Evolutionary conservation across 1,140 invertebrate genomes (phyloP), one percentile per base, ranked within the genome.

Genomic region (Epicauta chinensis): DNA sequence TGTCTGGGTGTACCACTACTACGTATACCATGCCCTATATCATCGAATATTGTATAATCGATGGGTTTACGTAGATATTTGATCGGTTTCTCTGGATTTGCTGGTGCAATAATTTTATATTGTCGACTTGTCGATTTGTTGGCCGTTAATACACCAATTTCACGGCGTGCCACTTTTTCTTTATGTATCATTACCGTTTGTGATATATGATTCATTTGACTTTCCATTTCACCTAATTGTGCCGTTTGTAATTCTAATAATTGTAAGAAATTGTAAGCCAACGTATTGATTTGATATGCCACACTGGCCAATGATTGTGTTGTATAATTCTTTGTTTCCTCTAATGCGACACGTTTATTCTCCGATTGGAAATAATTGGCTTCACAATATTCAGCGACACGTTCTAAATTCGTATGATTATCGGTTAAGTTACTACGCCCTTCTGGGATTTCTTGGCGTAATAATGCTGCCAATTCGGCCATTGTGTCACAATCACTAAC

Each of bases 171-270:
- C 2, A 98, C 93, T 74, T 98, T 98, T 72, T 99, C 97, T 68
- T 98, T 99, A 65, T 98, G 95, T 61, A 99, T 97, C 77, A 91
- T 89, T 5, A 98, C 94, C 47, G 93, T 95, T 76, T 97, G 93
- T 30, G 90, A 84, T 49, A 96, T 93, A 67, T 96, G 91, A 72
- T 94, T 93, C 81, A 96, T 92, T 70, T 96, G 89, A 56, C 89
- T 90, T 70, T 93, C 91, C 92, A 98, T 97, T 70, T 97, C 91
- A 16, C 84, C 85, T 11, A 99, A 73, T 67, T 97, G 93, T 48
- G 87, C 83, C 1, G 87, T 84, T 74, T 99, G 96, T 45, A 98
- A 73, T 58, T 99, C 94, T 15, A 99, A 71, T 59, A 98, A 75
- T 72, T 97, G 92, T 14, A 98, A 78, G 69, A 99, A 95, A 75